These are phyloP conservation scores for Andrena cerasifolii DNA, from an alignment of 1,140 invertebrate genomes.

Conservation along the genomic window DNA sequence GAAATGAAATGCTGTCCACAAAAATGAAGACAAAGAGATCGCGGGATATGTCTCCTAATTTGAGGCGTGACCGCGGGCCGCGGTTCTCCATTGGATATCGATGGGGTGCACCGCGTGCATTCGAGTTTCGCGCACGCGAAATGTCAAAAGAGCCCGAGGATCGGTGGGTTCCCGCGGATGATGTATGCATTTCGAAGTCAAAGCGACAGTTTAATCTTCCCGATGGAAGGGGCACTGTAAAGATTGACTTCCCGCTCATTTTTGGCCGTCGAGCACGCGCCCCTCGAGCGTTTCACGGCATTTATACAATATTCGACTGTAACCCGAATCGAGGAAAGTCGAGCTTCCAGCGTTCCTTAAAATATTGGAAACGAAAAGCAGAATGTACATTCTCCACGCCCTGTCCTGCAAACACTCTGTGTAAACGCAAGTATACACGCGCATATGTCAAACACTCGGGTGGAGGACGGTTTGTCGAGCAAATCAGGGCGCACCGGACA, in stretches of 20 bases:
- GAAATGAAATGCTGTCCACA: neutral
- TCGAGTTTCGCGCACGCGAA: neutral
- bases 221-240: constrained; percentile 8
- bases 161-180: neutral
- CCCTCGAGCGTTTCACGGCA: neutral
- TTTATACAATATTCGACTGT: constrained; percentile 4
- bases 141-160: constrained; percentile 1
- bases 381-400: neutral
- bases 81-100: neutral
- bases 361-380: constrained; percentile 16
- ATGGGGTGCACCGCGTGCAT: neutral
- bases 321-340: neutral
- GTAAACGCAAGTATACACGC: too few species aligned
- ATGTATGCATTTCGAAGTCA: constrained; percentile 26
- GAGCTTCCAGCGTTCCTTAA: neutral
- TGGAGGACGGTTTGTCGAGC: neutral
- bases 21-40: neutral
- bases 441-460: neutral
- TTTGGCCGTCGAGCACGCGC: neutral
- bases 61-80: neutral
- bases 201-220: constrained; percentile 46
- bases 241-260: constrained; percentile 8
- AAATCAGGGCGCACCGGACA: neutral
- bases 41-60: constrained; percentile 20
- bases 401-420: neutral